Percentiles rank a stretch among this genome's conserved stretches.
Conservation (phyloP, 2,113 vertebrate species). For the Macroglossus sobrinus region DNA sequence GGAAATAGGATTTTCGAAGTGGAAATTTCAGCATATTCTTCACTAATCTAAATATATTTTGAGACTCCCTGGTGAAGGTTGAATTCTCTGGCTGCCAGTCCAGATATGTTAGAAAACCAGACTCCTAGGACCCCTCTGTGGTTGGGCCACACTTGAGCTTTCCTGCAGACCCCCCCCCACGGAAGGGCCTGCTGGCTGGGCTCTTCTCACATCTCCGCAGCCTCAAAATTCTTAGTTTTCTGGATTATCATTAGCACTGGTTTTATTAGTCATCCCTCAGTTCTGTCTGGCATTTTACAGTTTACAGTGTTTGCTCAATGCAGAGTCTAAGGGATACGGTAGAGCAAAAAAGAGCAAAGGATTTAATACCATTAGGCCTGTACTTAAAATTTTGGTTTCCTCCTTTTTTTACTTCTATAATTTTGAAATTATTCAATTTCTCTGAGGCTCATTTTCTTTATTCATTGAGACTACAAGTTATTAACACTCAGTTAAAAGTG, state of each 20-base stretch:
- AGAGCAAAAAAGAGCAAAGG: neutral
- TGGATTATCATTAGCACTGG: neutral
- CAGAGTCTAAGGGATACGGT: neutral
- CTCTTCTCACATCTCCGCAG: too few species aligned
- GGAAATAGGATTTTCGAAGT: neutral
- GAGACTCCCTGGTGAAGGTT: neutral
- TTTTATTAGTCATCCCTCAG: neutral
- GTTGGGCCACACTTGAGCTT: neutral
- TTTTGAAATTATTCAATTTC: neutral
- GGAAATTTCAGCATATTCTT: neutral
- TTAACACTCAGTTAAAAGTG: neutral
- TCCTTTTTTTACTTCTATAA: neutral
- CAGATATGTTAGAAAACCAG: neutral
- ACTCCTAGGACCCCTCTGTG: neutral
- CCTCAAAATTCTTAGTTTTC: neutral
- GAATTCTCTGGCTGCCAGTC: neutral
- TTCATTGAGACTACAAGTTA: neutral
- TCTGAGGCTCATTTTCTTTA: neutral
- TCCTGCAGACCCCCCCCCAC: neutral
- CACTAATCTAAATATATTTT: neutral
- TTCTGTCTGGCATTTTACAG: neutral
- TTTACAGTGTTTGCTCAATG: neutral
- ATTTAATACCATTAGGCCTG: neutral
- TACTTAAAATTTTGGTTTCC: neutral
- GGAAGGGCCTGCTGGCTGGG: neutral